These are phyloP conservation scores for Oceanodroma leucorhoa DNA, from an alignment of 2,797 vertebrate species.

Conservation along the genomic window DNA sequence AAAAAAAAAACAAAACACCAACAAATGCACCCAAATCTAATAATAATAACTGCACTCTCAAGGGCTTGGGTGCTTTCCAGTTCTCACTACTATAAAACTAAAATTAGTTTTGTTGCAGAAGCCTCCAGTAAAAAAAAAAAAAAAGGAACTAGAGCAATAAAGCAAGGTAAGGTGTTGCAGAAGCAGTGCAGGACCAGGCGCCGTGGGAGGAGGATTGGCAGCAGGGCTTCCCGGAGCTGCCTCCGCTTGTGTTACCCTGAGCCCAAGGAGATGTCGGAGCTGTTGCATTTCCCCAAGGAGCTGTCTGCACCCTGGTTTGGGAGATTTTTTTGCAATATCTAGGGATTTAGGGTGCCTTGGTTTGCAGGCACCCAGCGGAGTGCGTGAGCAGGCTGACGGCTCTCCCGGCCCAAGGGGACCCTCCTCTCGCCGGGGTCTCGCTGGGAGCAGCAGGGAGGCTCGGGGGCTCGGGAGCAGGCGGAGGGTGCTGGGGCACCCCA, in stretches of 20 bases:
- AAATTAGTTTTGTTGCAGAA: conserved; percentile 33
- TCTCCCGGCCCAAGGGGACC: neutral
- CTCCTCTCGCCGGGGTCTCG: accelerated
- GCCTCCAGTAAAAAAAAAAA: neutral
- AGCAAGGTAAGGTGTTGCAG: neutral
- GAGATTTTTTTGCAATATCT: accelerated
- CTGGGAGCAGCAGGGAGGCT: neutral
- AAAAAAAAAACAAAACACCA: neutral
- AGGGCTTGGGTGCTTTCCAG: conserved; percentile 45
- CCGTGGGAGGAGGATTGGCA: accelerated
- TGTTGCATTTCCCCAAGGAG: neutral
- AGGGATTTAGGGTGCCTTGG: neutral
- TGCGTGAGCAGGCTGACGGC: accelerated
- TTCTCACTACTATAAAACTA: neutral
- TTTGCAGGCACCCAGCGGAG: neutral
- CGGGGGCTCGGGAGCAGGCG: accelerated
- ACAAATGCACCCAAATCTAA: neutral
- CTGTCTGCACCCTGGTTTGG: neutral
- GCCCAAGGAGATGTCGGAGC: accelerated
- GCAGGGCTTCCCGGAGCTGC: neutral
- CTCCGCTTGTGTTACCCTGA: neutral
- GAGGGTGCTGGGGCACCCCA: accelerated
- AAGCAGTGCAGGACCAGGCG: neutral
- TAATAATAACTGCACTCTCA: conserved; percentile 6
- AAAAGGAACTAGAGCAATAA: neutral